Evolutionary conservation across 2,797 vertebrate genomes (phyloP).

Genomic region (Hybognathus amarus): DNA sequence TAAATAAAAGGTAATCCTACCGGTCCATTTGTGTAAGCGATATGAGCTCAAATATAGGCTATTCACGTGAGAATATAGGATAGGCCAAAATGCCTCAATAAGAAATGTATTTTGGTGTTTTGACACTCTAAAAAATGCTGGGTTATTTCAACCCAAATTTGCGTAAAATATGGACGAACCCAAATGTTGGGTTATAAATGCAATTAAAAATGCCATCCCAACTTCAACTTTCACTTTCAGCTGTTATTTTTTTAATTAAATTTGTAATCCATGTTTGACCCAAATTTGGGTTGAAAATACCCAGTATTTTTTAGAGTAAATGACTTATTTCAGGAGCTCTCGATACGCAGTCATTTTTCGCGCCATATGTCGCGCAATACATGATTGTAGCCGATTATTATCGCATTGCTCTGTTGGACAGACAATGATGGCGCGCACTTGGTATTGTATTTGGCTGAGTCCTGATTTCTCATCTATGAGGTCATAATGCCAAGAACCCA

Average conservation of each 20-base stretch:
- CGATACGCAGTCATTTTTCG: neutral
- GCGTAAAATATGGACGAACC: too few species aligned
- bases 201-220: too few species aligned
- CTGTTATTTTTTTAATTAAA: too few species aligned
- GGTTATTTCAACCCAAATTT: too few species aligned
- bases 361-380: too few species aligned
- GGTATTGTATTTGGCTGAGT: slow-evolving; percentile 31
- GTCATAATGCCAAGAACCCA: slow-evolving; percentile 30
- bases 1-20: neutral
- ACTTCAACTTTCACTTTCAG: too few species aligned
- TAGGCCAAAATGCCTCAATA: neutral
- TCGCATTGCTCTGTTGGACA: neutral
- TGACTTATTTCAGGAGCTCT: neutral
- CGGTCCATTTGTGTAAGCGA: neutral
- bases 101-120: neutral
- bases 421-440: slow-evolving; percentile 20
- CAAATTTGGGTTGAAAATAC: too few species aligned
- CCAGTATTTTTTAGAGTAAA: too few species aligned
- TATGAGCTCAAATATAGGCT: too few species aligned
- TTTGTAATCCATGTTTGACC: too few species aligned
- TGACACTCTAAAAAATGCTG: too few species aligned
- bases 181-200: too few species aligned
- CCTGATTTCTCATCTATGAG: slow-evolving; percentile 36
- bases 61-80: neutral
- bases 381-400: slow-evolving; percentile 2